A percentile compares a stretch with the other conserved stretches of the same genome.
These are phyloP conservation scores for Thereva unica DNA, from an alignment of 2,888 invertebrate genomes.

Conservation along the genomic window DNA sequence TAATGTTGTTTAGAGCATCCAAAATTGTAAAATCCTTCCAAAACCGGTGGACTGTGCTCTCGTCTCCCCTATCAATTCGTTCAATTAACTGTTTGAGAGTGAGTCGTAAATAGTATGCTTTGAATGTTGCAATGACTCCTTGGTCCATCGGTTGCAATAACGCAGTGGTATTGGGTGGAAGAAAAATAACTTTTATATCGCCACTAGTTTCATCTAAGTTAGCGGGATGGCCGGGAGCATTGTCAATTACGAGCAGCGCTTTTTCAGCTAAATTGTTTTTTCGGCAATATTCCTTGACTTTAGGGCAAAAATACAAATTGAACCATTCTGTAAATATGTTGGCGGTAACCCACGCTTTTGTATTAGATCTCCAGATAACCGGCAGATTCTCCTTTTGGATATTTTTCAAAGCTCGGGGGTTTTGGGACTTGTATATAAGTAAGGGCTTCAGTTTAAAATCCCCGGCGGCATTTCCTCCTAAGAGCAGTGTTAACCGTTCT, in stretches of 20 bases:
- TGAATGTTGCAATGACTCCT: too few relatives aligned
- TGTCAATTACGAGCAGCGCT: constrained; percentile 39
- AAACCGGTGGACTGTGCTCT: constrained; percentile 18
- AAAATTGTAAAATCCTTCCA: constrained; percentile 12
- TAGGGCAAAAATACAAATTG: constrained; percentile 36
- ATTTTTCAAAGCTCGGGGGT: constrained; percentile 44
- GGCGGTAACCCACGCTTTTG: constrained; percentile 43
- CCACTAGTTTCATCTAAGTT: too few relatives aligned
- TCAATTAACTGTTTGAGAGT: too few relatives aligned
- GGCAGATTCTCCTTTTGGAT: constrained; percentile 42
- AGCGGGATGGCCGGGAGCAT: constrained; percentile 41
- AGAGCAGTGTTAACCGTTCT: constrained; percentile 45
- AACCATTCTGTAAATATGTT: constrained; percentile 40
- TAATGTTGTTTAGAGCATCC: too few relatives aligned
- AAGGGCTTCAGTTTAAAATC: constrained; percentile 46
- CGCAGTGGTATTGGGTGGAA: too few relatives aligned
- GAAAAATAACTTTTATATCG: too few relatives aligned
- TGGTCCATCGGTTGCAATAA: too few relatives aligned
- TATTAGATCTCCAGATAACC: constrained; percentile 45
- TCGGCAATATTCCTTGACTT: constrained; percentile 35
- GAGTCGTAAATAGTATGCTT: too few relatives aligned
- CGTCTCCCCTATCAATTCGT: too few relatives aligned
- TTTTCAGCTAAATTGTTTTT: constrained; percentile 34
- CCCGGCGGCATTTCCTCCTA: constrained; percentile 46
- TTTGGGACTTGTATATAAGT: constrained; percentile 44